phyloP scores from a whole-genome alignment of 2,888 invertebrate genomes.

The Laspeyria flexula region DNA sequence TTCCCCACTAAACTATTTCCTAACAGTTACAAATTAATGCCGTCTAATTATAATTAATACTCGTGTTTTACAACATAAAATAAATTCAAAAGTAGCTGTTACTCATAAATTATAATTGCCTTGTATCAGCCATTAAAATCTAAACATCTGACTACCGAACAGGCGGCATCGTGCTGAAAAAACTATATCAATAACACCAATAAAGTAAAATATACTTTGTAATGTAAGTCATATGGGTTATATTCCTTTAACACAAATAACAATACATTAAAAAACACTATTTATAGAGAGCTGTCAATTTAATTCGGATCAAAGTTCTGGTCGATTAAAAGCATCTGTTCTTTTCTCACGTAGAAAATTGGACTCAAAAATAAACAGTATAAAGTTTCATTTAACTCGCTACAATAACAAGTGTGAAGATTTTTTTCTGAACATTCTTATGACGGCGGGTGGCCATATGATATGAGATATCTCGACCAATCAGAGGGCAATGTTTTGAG shows the following conservation, averaged over 20 bases:
- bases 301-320: conserved; percentile 66
- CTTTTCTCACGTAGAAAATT: conserved; percentile 26
- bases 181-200: conserved; percentile 4
- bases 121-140: conserved; percentile 37
- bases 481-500: conserved; percentile 54
- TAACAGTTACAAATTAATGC: conserved; percentile 1
- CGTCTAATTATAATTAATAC: conserved; percentile 5
- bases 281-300: conserved; percentile 74
- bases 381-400: conserved; percentile 4
- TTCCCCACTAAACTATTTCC: too few relatives aligned
- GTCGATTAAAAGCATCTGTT: conserved; percentile 66
- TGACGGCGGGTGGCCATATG: conserved; percentile 57
- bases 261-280: conserved; percentile 46
- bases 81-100: conserved; percentile 12
- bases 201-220: conserved; percentile 13
- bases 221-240: fast-evolving
- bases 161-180: conserved; percentile 28
- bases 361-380: conserved; percentile 8
- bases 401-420: conserved; percentile 39
- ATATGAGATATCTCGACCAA: conserved; percentile 63
- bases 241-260: conserved; percentile 8
- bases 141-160: conserved; percentile 26
- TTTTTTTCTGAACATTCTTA: conserved; percentile 64
- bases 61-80: conserved; percentile 8
- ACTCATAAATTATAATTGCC: conserved; percentile 35